Percentiles rank a stretch among this genome's conserved stretches.
Conservation (phyloP, 2,797 vertebrate genomes). For the Arctocebus calabarensis region DNA sequence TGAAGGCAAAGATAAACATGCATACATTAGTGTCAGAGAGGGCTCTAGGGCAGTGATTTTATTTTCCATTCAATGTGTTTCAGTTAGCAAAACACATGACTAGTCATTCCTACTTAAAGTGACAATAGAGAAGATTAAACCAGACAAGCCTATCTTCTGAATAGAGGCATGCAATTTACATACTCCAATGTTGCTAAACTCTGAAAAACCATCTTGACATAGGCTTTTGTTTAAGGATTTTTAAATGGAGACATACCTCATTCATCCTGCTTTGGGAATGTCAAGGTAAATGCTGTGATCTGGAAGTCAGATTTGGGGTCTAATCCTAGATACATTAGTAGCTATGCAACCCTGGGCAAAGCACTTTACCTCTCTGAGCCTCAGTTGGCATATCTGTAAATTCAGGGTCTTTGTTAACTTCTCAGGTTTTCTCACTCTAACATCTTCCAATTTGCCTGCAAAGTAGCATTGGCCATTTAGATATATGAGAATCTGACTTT, state of each 20-base stretch:
- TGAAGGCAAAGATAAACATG: slow-evolving; percentile 78
- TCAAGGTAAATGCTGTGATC: background rate
- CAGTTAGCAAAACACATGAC: slow-evolving; percentile 77
- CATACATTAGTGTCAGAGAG: slow-evolving; percentile 80
- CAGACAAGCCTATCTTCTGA: slow-evolving; percentile 66
- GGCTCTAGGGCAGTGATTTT: slow-evolving; percentile 78
- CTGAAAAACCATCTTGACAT: slow-evolving; percentile 71
- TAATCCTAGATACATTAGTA: background rate
- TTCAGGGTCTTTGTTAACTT: background rate
- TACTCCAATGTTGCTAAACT: slow-evolving; percentile 71
- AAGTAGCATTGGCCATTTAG: background rate
- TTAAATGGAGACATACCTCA: slow-evolving; percentile 53
- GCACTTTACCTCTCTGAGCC: background rate
- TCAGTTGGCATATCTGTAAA: background rate
- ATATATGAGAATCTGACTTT: background rate
- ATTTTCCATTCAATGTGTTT: slow-evolving; percentile 80
- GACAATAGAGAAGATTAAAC: slow-evolving; percentile 76
- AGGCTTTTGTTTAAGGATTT: slow-evolving; percentile 67
- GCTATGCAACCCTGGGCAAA: background rate
- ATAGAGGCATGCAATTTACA: slow-evolving; percentile 65
- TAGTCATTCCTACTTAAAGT: slow-evolving; percentile 78
- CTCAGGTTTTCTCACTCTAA: background rate
- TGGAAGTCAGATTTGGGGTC: background rate
- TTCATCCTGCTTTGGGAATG: background rate
- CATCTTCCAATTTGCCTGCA: background rate